Conservation (phyloP, 2,113 vertebrate species). For the Pterocles burchelli region DNA sequence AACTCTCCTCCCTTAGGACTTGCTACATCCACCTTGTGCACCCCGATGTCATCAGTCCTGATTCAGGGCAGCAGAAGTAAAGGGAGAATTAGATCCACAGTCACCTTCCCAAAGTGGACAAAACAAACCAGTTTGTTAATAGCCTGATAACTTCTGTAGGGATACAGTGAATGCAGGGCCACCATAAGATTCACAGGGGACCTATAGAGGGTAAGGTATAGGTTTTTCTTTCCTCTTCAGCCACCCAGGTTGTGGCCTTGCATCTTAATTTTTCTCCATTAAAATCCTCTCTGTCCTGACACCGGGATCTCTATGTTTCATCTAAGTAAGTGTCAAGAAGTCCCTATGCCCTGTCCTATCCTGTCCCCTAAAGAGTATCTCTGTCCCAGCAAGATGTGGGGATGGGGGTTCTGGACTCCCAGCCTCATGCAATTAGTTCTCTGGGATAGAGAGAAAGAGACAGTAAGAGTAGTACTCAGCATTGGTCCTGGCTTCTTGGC, state of each 20-base stretch:
- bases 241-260: not conserved
- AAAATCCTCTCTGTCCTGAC: not conserved
- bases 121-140: not conserved
- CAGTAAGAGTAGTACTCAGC: not conserved
- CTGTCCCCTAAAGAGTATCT: not conserved
- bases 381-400: not conserved
- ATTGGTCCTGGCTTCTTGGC: not conserved
- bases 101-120: not conserved
- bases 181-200: fast-evolving
- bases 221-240: not conserved
- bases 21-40: not conserved
- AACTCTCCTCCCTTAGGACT: not conserved
- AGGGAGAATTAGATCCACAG: not conserved
- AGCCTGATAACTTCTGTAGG: not conserved
- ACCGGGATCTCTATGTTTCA: not conserved
- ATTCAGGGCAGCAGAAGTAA: not conserved
- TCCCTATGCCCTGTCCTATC: not conserved
- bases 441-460: not conserved
- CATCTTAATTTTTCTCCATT: not conserved
- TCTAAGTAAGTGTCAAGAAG: not conserved
- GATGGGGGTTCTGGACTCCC: not conserved
- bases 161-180: not conserved
- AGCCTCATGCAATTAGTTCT: not conserved
- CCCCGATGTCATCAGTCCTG: fast-evolving
- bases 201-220: not conserved